phyloP scores from a whole-genome alignment of 2,797 vertebrate genomes.

The Tolypeutes matacus region DNA sequence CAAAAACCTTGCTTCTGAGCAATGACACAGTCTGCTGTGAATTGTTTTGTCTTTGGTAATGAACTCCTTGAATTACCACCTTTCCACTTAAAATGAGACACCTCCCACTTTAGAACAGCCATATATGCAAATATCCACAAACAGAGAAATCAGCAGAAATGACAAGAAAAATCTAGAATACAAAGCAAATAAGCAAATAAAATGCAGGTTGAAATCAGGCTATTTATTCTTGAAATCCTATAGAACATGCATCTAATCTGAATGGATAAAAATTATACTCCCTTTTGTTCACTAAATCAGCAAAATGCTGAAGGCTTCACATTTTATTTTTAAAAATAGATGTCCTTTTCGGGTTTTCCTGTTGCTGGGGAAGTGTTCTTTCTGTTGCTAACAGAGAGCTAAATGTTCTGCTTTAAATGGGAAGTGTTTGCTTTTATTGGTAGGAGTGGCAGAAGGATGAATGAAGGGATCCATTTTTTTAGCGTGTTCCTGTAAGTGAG shows the following conservation, averaged over 20 bases:
- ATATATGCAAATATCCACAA: slow-evolving; percentile 47
- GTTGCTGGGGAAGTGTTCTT: slow-evolving; percentile 84
- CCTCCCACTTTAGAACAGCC: slow-evolving; percentile 7
- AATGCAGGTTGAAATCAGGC: neutral
- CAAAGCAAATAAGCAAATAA: slow-evolving; percentile 56
- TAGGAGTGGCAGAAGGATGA: slow-evolving; percentile 69
- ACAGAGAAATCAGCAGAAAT: slow-evolving; percentile 67
- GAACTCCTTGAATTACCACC: slow-evolving; percentile 48
- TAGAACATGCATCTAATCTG: slow-evolving; percentile 41
- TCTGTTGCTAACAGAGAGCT: slow-evolving; percentile 81
- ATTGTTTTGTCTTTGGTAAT: slow-evolving; percentile 7
- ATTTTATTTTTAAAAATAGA: slow-evolving; percentile 84
- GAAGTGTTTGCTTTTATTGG: slow-evolving; percentile 73
- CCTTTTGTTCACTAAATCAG: slow-evolving; percentile 73
- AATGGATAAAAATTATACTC: slow-evolving; percentile 61
- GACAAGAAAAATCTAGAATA: neutral
- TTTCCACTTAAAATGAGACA: slow-evolving; percentile 66
- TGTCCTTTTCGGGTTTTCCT: slow-evolving; percentile 81
- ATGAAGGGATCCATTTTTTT: slow-evolving; percentile 65
- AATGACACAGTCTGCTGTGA: neutral
- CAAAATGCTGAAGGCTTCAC: slow-evolving; percentile 81
- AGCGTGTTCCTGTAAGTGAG: slow-evolving; percentile 54
- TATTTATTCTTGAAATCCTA: slow-evolving; percentile 41
- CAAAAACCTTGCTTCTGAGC: slow-evolving; percentile 19
- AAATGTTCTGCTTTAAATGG: slow-evolving; percentile 79